Evolutionary conservation across 2,797 vertebrate species (phyloP).

Genomic region (Gambelia wislizenii): DNA sequence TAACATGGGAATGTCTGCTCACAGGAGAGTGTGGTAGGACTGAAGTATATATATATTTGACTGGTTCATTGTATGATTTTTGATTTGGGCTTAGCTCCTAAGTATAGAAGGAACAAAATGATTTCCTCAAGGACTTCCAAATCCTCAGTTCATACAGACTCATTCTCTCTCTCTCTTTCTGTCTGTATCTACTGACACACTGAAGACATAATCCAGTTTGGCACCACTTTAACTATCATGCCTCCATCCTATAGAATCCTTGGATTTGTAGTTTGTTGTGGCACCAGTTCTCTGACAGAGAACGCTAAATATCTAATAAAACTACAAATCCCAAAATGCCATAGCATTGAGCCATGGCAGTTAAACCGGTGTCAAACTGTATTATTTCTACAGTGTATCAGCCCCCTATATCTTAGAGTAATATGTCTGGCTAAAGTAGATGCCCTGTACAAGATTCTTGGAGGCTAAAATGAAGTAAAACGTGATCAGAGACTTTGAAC

Average conservation of each 20-base stretch:
- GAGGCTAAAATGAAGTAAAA: neutral
- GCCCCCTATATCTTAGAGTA: neutral
- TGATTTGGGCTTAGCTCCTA: slow-evolving; percentile 7
- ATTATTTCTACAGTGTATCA: no score
- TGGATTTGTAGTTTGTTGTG: no score
- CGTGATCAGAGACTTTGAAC: neutral
- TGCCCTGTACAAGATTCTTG: neutral
- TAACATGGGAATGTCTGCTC: slow-evolving; percentile 21
- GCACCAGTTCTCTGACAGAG: no score
- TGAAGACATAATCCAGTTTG: no score
- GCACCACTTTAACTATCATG: no score
- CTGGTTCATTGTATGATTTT: neutral
- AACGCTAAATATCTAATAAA: no score
- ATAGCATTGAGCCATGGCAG: no score
- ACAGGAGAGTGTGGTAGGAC: slow-evolving; percentile 12
- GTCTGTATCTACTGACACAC: no score
- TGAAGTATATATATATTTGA: slow-evolving; percentile 14
- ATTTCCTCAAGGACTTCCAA: neutral
- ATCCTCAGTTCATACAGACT: neutral
- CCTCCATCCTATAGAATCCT: no score
- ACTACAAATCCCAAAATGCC: no score
- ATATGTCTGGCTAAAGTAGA: neutral
- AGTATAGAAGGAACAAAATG: neutral
- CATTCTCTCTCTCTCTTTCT: neutral
- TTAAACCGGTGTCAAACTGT: no score